A percentile compares a stretch with the other conserved stretches of the same genome.
Evolutionary conservation across 1,140 invertebrate species (phyloP).

Genomic region (Pogonomyrmex barbatus): DNA sequence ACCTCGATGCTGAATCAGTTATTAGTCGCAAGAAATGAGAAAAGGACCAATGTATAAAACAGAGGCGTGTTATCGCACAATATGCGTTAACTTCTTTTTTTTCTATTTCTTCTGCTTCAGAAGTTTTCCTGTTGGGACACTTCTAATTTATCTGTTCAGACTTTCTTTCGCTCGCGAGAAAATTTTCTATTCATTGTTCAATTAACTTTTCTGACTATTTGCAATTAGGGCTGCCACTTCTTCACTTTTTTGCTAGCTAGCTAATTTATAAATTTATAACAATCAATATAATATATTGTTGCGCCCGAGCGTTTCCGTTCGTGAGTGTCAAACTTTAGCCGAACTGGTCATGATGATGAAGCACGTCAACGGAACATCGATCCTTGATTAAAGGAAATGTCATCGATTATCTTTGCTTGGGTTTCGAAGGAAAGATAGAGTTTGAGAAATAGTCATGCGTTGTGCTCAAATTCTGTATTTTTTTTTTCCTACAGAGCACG

Average conservation of each 20-base stretch:
- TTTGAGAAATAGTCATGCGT: no score
- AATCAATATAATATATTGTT: no score
- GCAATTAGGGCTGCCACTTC: constrained; percentile 21
- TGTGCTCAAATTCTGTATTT: no score
- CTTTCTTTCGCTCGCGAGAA: neutral
- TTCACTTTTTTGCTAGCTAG: neutral
- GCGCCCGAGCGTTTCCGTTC: no score
- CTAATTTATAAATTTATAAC: neutral
- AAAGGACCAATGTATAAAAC: constrained; percentile 55
- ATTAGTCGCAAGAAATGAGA: constrained; percentile 1
- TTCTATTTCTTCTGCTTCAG: constrained; percentile 4
- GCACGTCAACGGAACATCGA: no score
- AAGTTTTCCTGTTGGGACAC: neutral
- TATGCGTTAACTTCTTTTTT: constrained; percentile 10
- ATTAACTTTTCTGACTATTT: constrained; percentile 21
- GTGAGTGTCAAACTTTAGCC: no score
- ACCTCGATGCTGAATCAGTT: neutral
- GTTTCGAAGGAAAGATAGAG: no score
- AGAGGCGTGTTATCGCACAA: neutral
- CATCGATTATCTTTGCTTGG: no score
- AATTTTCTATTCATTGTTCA: neutral
- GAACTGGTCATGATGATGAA: no score
- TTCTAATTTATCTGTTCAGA: neutral
- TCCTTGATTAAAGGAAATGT: no score
- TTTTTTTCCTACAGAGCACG: no score